Conservation (phyloP, 2,113 vertebrate species). For the Cavia aperea region DNA sequence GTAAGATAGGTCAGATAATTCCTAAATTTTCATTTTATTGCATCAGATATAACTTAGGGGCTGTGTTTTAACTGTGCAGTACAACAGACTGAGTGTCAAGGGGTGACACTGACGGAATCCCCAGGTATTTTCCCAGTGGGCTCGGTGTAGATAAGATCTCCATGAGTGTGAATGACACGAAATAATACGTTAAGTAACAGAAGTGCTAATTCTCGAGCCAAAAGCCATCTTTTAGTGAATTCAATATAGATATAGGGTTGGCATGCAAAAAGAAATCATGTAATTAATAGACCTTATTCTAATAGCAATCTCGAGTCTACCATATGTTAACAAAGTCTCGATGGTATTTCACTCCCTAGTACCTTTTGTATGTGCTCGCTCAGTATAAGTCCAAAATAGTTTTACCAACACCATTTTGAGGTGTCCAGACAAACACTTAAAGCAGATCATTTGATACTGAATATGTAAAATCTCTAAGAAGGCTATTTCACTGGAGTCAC, state of each 20-base stretch:
- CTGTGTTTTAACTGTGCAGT: neutral
- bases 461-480: constrained; percentile 29
- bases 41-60: neutral
- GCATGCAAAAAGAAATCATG: neutral
- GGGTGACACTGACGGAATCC: neutral
- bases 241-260: neutral
- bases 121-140: neutral
- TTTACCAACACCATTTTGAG: neutral
- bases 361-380: neutral
- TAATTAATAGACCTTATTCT: neutral
- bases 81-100: neutral
- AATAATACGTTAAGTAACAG: neutral
- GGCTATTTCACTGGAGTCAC: neutral
- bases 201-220: neutral
- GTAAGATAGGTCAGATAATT: neutral
- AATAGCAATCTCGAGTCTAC: neutral
- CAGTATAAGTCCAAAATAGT: neutral
- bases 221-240: neutral
- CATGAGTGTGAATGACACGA: neutral
- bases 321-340: neutral
- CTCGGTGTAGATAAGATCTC: neutral
- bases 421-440: neutral
- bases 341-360: neutral
- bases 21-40: neutral
- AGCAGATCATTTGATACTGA: constrained; percentile 32